A percentile compares a stretch with the other conserved stretches of the same genome.
Conservation (phyloP, 2,888 invertebrate genomes). For the Amphipoea lucens region DNA sequence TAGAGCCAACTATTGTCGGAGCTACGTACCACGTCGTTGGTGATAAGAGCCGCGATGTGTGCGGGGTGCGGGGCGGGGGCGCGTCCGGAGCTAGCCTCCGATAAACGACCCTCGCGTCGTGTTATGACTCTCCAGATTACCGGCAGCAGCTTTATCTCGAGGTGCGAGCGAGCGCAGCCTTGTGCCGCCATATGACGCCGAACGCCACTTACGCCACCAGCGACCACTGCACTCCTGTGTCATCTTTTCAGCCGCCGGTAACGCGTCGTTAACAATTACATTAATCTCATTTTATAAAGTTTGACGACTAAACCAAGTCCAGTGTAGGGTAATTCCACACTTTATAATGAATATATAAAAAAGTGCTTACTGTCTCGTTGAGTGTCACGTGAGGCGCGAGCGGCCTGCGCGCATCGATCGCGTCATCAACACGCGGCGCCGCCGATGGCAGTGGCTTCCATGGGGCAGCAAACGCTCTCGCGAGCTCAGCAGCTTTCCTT, state of each 20-base stretch:
- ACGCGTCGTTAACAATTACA: background rate
- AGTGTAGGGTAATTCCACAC: background rate
- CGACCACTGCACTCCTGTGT: background rate
- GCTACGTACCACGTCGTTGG: constrained; percentile 23
- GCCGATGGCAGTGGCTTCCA: too few relatives aligned
- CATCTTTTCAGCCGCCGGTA: background rate
- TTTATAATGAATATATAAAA: background rate
- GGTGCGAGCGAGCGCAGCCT: constrained; percentile 14
- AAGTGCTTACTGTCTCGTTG: background rate
- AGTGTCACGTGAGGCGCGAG: background rate
- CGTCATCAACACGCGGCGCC: background rate
- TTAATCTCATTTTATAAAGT: background rate
- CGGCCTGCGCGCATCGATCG: background rate
- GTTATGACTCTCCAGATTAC: constrained; percentile 58
- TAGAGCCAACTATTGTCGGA: constrained; percentile 36
- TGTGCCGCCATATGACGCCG: background rate
- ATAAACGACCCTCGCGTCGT: constrained; percentile 43
- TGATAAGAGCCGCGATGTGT: constrained; percentile 38
- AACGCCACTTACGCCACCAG: background rate
- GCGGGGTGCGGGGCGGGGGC: constrained; percentile 8
- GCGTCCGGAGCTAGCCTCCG: constrained; percentile 41
- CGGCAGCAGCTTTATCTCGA: constrained; percentile 45
- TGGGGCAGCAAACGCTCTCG: background rate
- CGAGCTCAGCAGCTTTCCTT: background rate
- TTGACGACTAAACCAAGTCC: too few relatives aligned